phyloP scores from a whole-genome alignment of 2,888 invertebrate genomes.

The Rotaria magnacalcarata region DNA sequence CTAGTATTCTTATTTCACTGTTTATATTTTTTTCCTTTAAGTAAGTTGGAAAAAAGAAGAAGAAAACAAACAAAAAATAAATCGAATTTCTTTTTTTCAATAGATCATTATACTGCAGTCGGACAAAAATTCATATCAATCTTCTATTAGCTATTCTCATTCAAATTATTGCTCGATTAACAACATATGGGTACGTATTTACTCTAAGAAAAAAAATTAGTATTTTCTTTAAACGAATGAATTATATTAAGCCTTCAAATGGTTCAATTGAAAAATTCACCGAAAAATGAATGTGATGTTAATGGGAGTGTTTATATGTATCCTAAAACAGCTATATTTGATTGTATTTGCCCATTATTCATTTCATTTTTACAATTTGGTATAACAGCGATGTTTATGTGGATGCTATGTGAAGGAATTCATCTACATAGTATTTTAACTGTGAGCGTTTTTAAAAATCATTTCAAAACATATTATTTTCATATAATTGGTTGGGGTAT shows the following conservation, averaged over 20 bases:
- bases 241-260: constrained; percentile 32
- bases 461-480: constrained; percentile 50
- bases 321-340: neutral
- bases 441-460: constrained; percentile 65
- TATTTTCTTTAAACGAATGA: neutral
- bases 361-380: constrained; percentile 72
- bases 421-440: constrained; percentile 75
- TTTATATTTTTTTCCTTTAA: constrained; percentile 76
- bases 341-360: constrained; percentile 37
- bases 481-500: constrained; percentile 59
- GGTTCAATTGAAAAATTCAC: neutral
- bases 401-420: constrained; percentile 92
- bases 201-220: neutral
- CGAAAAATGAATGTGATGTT: neutral
- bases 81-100: constrained; percentile 47
- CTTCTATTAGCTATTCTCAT: constrained; percentile 74
- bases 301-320: neutral
- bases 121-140: constrained; percentile 79
- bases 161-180: constrained; percentile 58
- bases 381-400: constrained; percentile 68
- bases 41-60: constrained; percentile 61
- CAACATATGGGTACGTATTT: constrained; percentile 35
- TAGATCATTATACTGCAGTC: constrained; percentile 73
- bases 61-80: constrained; percentile 59
- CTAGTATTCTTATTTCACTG: constrained; percentile 72